Percentiles rank a stretch among this genome's conserved stretches.
Evolutionary conservation across 1,140 invertebrate species (phyloP).

Genomic region (Hycleus phaleratus): DNA sequence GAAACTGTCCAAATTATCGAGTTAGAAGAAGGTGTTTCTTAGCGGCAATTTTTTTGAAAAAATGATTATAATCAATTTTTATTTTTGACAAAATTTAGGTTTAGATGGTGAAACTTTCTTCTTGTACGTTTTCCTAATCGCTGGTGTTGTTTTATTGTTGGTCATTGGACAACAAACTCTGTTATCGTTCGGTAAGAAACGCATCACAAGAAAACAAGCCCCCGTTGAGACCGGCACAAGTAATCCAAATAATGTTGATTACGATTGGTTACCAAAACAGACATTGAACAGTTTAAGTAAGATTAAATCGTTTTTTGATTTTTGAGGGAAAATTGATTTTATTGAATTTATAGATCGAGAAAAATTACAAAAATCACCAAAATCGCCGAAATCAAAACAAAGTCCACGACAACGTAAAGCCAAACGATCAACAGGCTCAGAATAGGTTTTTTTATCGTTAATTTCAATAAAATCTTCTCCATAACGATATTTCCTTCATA

Average conservation of each 20-base stretch:
- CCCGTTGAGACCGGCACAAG: conserved; percentile 71
- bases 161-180: conserved; percentile 88
- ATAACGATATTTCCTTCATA: not conserved
- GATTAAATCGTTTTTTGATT: conserved; percentile 35
- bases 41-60: not conserved
- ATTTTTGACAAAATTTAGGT: conserved; percentile 36
- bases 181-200: conserved; percentile 64
- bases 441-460: conserved; percentile 36
- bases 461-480: not conserved
- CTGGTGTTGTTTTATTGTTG: conserved; percentile 76
- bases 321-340: conserved; percentile 1
- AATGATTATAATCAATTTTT: not conserved
- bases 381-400: conserved; percentile 47
- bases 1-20: conserved; percentile 97
- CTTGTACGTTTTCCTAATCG: conserved; percentile 89
- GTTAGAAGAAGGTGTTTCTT: conserved; percentile 68
- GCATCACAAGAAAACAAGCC: conserved; percentile 50
- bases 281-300: conserved; percentile 75
- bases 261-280: conserved; percentile 94
- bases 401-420: conserved; percentile 66
- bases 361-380: conserved; percentile 30
- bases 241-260: conserved; percentile 90
- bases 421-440: conserved; percentile 59
- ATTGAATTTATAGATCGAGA: conserved; percentile 41
- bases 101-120: conserved; percentile 98